Evolutionary conservation across 2,113 vertebrate genomes (phyloP).

Genomic region (Pollachius pollachius): DNA sequence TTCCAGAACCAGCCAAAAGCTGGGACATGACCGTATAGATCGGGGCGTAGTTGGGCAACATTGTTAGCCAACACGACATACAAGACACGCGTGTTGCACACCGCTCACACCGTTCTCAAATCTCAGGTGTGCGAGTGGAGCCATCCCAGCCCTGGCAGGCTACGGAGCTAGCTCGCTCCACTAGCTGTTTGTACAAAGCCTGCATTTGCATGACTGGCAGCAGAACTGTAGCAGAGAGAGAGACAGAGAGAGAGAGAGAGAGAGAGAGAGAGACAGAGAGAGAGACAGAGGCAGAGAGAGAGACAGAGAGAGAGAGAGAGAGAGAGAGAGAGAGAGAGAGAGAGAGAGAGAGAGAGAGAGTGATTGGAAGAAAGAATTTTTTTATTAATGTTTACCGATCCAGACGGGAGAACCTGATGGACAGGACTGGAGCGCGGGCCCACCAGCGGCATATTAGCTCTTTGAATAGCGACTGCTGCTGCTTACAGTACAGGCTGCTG

Average conservation of each 20-base stretch:
- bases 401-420: constrained; percentile 71
- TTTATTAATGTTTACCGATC: constrained; percentile 67
- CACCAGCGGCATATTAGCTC: constrained; percentile 50
- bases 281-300: too few relatives aligned
- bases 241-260: too few relatives aligned
- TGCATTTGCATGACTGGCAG: constrained; percentile 65
- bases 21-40: too few relatives aligned
- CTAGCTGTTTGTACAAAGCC: constrained; percentile 53
- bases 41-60: too few relatives aligned
- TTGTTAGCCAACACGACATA: too few relatives aligned
- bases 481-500: neutral
- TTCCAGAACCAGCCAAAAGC: too few relatives aligned
- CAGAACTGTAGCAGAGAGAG: constrained; percentile 31
- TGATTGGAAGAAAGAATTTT: neutral
- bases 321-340: too few relatives aligned
- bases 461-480: constrained; percentile 15
- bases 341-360: constrained; percentile 4
- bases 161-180: constrained; percentile 14
- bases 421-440: constrained; percentile 49
- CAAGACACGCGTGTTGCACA: too few relatives aligned
- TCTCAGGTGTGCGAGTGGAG: neutral
- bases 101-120: neutral
- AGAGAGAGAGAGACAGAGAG: neutral
- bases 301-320: constrained; percentile 4
- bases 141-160: constrained; percentile 17